Evolutionary conservation across 2,113 vertebrate genomes (phyloP).

Genomic region (Leuciscus idus): DNA sequence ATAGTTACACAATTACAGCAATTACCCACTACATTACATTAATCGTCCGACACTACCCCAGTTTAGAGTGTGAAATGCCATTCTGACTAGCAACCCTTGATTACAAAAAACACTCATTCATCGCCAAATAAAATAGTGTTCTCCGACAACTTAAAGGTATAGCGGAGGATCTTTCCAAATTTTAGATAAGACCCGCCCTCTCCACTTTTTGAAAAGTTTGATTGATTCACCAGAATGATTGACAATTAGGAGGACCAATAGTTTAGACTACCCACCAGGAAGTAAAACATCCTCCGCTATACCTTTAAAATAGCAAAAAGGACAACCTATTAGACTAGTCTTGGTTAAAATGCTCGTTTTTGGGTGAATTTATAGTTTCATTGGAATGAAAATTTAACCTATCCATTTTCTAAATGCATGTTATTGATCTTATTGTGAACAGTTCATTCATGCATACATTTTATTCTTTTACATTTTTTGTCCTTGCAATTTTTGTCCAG

Average conservation of each 20-base stretch:
- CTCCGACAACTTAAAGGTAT: slow-evolving; percentile 15
- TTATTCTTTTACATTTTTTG: not conserved
- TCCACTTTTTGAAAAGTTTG: too few species aligned
- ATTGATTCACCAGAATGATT: too few species aligned
- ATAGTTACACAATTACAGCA: slow-evolving; percentile 60
- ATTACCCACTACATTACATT: slow-evolving; percentile 58
- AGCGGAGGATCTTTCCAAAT: too few species aligned
- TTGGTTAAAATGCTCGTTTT: not conserved
- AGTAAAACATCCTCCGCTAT: too few species aligned
- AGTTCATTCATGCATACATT: not conserved
- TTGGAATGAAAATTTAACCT: too few species aligned
- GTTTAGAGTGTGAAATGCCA: slow-evolving; percentile 47
- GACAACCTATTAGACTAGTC: not conserved
- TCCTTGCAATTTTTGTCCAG: not conserved
- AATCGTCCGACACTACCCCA: slow-evolving; percentile 47
- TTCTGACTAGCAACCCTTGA: slow-evolving; percentile 51
- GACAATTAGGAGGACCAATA: too few species aligned
- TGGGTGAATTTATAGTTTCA: not conserved
- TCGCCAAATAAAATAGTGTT: slow-evolving; percentile 22
- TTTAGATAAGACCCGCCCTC: too few species aligned
- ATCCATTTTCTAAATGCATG: not conserved
- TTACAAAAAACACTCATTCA: slow-evolving; percentile 36
- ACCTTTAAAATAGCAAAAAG: slow-evolving; percentile 29
- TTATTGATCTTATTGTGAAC: not conserved
- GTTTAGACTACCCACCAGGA: too few species aligned